Percentiles rank a stretch among this genome's conserved stretches.
Conservation (phyloP, 2,113 vertebrate species). For the Alethe diademata region DNA sequence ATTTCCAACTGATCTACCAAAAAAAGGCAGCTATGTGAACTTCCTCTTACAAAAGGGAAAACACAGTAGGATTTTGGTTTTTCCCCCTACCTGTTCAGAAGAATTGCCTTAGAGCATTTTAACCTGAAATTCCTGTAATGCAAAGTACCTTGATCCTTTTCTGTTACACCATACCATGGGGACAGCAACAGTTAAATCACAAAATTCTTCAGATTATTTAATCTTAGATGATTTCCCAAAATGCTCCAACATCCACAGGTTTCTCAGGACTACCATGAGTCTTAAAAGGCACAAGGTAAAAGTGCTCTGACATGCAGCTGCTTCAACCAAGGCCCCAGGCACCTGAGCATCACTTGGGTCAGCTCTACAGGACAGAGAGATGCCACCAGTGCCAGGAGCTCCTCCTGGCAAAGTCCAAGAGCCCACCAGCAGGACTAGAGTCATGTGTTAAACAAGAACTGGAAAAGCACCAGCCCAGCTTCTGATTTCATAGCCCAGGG, state of each 20-base stretch:
- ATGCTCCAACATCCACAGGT: background rate
- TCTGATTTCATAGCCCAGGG: background rate
- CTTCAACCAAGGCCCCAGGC: background rate
- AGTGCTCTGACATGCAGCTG: background rate
- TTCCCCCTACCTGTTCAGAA: background rate
- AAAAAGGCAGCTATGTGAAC: background rate
- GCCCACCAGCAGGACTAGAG: background rate
- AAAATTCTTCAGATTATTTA: background rate
- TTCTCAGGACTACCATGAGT: background rate
- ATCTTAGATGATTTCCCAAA: background rate
- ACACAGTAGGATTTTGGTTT: background rate
- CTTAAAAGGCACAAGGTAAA: background rate
- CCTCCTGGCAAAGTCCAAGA: background rate
- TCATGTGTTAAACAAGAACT: accelerated
- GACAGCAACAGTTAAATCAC: background rate
- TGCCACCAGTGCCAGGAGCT: background rate
- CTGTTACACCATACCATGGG: background rate
- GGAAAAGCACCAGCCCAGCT: background rate
- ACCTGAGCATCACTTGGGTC: background rate
- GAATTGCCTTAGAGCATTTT: background rate
- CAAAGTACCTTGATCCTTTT: background rate
- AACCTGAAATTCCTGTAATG: background rate
- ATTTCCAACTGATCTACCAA: background rate
- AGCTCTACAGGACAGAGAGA: background rate
- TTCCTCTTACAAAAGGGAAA: background rate